Percentiles rank a stretch among this genome's conserved stretches.
phyloP scores from a whole-genome alignment of 2,888 invertebrate genomes.

The Lysandra coridon region DNA sequence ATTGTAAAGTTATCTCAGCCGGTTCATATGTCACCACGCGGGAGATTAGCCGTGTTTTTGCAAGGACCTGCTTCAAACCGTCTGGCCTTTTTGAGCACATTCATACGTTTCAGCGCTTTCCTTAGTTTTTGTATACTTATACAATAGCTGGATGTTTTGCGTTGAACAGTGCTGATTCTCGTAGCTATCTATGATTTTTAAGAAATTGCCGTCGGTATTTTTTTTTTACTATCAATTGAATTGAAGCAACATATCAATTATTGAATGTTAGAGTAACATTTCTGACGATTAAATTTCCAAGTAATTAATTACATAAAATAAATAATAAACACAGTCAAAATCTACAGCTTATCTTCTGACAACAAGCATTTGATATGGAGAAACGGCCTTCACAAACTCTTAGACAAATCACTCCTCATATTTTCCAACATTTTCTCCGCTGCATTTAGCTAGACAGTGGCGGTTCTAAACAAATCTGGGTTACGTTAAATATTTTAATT shows the following conservation, averaged over 20 bases:
- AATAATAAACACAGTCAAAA: too few relatives aligned
- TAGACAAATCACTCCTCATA: neutral
- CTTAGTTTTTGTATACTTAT: neutral
- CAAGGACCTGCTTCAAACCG: slow-evolving; percentile 15
- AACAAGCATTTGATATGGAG: too few relatives aligned
- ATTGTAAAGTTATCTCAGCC: slow-evolving; percentile 28
- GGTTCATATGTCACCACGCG: slow-evolving; percentile 20
- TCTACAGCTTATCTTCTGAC: too few relatives aligned
- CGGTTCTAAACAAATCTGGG: slow-evolving; percentile 13
- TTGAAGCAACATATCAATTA: too few relatives aligned
- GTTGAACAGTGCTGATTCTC: neutral
- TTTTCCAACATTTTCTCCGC: neutral
- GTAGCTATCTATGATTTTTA: neutral
- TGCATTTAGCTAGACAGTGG: slow-evolving; percentile 11
- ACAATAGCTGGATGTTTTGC: neutral
- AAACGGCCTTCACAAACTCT: neutral
- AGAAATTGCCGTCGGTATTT: neutral
- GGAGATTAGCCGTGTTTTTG: slow-evolving; percentile 25
- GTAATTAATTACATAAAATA: too few relatives aligned
- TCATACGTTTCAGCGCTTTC: neutral
- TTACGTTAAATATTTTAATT: slow-evolving; percentile 22
- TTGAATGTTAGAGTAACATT: too few relatives aligned
- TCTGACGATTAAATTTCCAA: too few relatives aligned
- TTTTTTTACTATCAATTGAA: too few relatives aligned
- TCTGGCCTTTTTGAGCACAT: slow-evolving; percentile 13